Conservation (phyloP, 2,113 vertebrate species). For the Fulica atra region DNA sequence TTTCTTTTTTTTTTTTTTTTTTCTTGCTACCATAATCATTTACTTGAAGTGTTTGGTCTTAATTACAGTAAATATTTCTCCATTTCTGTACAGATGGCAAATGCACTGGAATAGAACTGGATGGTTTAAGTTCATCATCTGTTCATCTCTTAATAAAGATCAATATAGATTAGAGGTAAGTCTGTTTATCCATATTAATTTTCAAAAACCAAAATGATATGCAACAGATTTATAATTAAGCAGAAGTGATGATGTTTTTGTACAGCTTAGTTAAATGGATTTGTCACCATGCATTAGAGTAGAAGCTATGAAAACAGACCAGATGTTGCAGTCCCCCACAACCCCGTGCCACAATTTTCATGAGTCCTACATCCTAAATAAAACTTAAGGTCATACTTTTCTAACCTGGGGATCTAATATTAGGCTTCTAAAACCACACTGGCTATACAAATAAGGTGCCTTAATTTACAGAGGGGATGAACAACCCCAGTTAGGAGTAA, state of each 20-base stretch:
- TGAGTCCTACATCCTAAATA: not conserved
- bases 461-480: not conserved
- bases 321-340: not conserved
- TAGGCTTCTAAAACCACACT: not conserved
- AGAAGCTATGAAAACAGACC: conserved; percentile 20
- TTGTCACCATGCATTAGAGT: conserved; percentile 6
- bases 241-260: conserved; percentile 39
- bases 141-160: conserved; percentile 49
- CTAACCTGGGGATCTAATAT: not conserved
- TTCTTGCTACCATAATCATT: not conserved
- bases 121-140: conserved; percentile 52
- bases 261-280: conserved; percentile 52
- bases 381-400: not conserved
- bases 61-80: conserved; percentile 43
- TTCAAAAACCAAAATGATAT: conserved; percentile 25
- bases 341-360: not conserved
- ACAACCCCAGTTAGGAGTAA: not conserved
- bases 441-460: not conserved
- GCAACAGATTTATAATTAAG: conserved; percentile 63
- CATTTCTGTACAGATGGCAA: conserved; percentile 41
- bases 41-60: conserved; percentile 32
- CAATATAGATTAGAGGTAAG: conserved; percentile 60
- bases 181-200: conserved; percentile 54
- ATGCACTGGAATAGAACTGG: conserved; percentile 13
- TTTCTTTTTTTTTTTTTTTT: too few species aligned